These are phyloP conservation scores for Pseudomyrmex flavicornis DNA, from an alignment of 1,140 invertebrate species.

Conservation along the genomic window DNA sequence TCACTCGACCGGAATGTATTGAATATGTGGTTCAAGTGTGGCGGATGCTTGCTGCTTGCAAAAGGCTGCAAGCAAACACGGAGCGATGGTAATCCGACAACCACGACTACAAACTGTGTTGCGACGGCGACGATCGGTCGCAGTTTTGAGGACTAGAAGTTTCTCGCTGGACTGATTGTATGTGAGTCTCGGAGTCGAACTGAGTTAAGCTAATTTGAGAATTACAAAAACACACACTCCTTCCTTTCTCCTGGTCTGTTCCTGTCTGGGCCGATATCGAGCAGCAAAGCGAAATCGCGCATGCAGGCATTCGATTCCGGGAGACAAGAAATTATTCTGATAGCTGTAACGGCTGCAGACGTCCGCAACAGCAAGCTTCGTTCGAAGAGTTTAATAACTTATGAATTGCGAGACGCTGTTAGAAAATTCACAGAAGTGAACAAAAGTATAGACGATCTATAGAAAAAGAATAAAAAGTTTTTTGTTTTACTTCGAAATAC, in stretches of 20 bases:
- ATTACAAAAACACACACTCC: background rate
- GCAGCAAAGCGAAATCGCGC: conserved; percentile 31
- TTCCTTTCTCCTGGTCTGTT: background rate
- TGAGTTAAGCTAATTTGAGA: conserved; percentile 54
- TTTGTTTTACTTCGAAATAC: too few species aligned
- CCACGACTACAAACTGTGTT: conserved; percentile 50
- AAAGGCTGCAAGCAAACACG: conserved; percentile 51
- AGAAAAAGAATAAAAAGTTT: too few species aligned
- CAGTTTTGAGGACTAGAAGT: conserved; percentile 48
- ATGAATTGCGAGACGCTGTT: too few species aligned
- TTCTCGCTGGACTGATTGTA: conserved; percentile 21
- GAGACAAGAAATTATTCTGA: background rate
- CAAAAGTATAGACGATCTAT: background rate
- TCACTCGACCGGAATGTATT: conserved; percentile 19
- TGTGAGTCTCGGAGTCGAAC: conserved; percentile 44
- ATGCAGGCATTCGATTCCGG: conserved; percentile 33
- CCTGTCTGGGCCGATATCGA: conserved; percentile 1
- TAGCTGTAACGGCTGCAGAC: background rate
- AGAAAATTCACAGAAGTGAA: background rate
- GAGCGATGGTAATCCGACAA: conserved; percentile 41
- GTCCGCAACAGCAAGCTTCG: background rate
- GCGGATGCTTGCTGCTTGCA: conserved; percentile 13
- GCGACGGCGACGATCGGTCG: conserved; percentile 1
- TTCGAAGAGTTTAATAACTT: background rate
- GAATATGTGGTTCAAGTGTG: background rate